These are phyloP conservation scores for Dunckerocampus dactyliophorus DNA, from an alignment of 2,113 vertebrate species.

Conservation along the genomic window DNA sequence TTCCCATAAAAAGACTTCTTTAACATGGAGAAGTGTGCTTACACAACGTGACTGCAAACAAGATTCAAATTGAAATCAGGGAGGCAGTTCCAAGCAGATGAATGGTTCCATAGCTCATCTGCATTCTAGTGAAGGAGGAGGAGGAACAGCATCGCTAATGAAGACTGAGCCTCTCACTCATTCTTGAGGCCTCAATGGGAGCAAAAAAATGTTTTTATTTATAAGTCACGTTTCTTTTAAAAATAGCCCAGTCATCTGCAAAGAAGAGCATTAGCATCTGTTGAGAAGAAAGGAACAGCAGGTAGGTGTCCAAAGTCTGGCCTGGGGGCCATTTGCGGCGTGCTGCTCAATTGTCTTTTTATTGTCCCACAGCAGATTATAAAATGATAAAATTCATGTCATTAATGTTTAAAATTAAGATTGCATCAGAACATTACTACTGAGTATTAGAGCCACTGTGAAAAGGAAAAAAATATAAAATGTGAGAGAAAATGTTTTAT, in stretches of 20 bases:
- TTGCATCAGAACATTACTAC: no score
- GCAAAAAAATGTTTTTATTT: constrained; percentile 16
- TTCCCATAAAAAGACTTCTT: constrained; percentile 71
- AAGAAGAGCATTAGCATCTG: constrained; percentile 15
- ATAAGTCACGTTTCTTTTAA: background rate
- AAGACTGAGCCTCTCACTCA: constrained; percentile 62
- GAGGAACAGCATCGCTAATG: constrained; percentile 63
- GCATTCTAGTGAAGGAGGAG: constrained; percentile 58
- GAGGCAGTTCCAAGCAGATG: constrained; percentile 67
- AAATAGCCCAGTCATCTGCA: constrained; percentile 26
- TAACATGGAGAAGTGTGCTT: constrained; percentile 66
- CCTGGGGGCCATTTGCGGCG: no score
- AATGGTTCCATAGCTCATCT: constrained; percentile 71
- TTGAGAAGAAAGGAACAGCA: constrained; percentile 16
- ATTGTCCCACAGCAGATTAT: no score
- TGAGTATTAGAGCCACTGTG: no score
- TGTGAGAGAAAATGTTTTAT: no score
- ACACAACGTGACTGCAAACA: constrained; percentile 74
- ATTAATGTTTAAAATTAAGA: no score
- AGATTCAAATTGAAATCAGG: constrained; percentile 73
- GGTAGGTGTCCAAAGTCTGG: no score
- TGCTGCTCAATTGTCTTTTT: no score
- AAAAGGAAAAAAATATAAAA: no score
- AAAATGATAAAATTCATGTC: no score
- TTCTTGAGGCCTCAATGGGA: constrained; percentile 29